phyloP scores from a whole-genome alignment of 1,140 invertebrate species.

The Pentalonia nigronervosa region DNA sequence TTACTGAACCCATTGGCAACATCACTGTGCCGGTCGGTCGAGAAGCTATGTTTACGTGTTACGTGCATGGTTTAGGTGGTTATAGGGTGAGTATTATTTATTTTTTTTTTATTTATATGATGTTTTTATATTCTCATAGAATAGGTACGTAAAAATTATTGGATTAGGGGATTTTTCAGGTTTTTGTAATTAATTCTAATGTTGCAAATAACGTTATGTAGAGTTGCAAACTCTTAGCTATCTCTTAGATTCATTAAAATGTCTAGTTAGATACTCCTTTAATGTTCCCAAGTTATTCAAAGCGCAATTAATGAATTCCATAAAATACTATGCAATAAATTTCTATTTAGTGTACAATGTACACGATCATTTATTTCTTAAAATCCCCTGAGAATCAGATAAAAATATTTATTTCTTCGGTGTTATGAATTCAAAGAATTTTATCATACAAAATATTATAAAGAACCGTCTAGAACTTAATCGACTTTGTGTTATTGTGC shows the following conservation, averaged over 20 bases:
- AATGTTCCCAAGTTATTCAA: constrained; percentile 28
- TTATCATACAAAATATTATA: not conserved
- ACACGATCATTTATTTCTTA: not conserved
- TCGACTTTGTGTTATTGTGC: not conserved
- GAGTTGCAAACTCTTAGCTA: not conserved
- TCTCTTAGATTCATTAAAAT: constrained; percentile 27
- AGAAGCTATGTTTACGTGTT: constrained; percentile 86
- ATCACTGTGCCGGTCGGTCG: constrained; percentile 83
- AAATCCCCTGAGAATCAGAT: not conserved
- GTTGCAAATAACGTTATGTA: not conserved
- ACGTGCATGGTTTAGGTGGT: constrained; percentile 85
- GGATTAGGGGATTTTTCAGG: not conserved
- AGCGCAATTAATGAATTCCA: constrained; percentile 7
- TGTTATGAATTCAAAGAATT: not conserved
- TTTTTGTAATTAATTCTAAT: not conserved
- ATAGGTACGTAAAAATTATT: not conserved
- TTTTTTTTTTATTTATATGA: not conserved
- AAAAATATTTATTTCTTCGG: not conserved
- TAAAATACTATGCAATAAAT: constrained; percentile 25
- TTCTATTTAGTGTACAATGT: not conserved
- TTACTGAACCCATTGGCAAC: constrained; percentile 81
- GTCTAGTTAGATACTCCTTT: constrained; percentile 20
- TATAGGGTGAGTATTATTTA: constrained; percentile 78
- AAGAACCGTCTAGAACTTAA: not conserved
- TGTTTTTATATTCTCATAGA: not conserved